Percentiles rank a stretch among this genome's conserved stretches.
Conservation (phyloP, 1,140 invertebrate species). For the Drosophila pallidifrons region DNA sequence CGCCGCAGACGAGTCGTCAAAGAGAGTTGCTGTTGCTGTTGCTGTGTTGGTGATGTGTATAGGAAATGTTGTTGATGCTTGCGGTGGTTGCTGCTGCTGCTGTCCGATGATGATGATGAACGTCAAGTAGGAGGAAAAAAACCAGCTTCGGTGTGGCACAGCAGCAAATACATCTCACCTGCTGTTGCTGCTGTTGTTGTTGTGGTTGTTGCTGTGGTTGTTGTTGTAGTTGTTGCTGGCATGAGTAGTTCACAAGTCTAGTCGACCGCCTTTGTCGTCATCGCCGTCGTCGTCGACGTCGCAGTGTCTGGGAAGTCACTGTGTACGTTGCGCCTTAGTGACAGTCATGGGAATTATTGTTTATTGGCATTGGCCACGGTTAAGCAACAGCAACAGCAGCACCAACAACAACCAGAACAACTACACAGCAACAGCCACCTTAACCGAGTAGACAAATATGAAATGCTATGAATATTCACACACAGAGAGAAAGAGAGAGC, state of each 20-base stretch:
- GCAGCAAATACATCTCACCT: slow-evolving; percentile 69
- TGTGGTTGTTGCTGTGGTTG: slow-evolving; percentile 42
- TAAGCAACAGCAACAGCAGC: slow-evolving; percentile 41
- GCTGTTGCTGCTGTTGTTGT: slow-evolving; percentile 54
- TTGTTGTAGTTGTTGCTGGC: slow-evolving; percentile 46
- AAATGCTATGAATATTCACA: slow-evolving; percentile 42
- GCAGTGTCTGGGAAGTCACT: slow-evolving; percentile 77
- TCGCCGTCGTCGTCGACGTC: slow-evolving; percentile 57
- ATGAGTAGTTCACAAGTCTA: slow-evolving; percentile 64
- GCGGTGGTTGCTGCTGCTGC: slow-evolving; percentile 34
- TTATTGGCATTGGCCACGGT: slow-evolving; percentile 80
- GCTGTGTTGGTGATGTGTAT: slow-evolving; percentile 49
- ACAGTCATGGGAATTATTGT: slow-evolving; percentile 84
- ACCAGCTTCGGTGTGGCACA: slow-evolving; percentile 73
- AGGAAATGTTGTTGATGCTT: slow-evolving; percentile 66
- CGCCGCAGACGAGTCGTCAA: slow-evolving; percentile 1
- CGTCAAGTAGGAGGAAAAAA: slow-evolving; percentile 66
- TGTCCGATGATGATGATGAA: slow-evolving; percentile 69
- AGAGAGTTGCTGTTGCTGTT: not conserved
- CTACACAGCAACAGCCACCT: slow-evolving; percentile 2
- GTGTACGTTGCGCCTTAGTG: slow-evolving; percentile 72
- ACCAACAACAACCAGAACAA: slow-evolving; percentile 22
- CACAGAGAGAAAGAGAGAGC: slow-evolving; percentile 16
- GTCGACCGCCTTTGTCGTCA: slow-evolving; percentile 32
- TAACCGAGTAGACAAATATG: slow-evolving; percentile 46